Conservation (phyloP, 2,888 invertebrate species). For the Arrhopalites spinosus region DNA sequence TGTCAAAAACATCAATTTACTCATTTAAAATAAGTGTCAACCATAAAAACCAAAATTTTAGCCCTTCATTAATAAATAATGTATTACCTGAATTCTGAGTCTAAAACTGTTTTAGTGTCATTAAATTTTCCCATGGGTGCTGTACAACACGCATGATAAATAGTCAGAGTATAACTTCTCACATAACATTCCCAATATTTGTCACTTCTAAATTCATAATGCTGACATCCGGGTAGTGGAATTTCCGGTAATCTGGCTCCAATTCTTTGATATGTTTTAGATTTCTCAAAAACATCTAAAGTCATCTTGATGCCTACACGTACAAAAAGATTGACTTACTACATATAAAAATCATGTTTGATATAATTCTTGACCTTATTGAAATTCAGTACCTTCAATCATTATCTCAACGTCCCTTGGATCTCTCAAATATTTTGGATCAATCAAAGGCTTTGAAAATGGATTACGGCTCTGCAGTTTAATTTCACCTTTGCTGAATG, state of each 20-base stretch:
- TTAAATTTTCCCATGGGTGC: slow-evolving; percentile 37
- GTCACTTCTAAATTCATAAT: slow-evolving; percentile 65
- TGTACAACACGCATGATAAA: slow-evolving; percentile 49
- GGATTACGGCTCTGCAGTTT: neutral
- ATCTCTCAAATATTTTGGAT: slow-evolving; percentile 17
- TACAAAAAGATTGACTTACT: too few relatives aligned
- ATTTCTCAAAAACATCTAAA: slow-evolving; percentile 9
- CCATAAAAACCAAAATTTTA: neutral
- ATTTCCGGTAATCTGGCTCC: slow-evolving; percentile 75
- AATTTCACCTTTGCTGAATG: slow-evolving; percentile 12
- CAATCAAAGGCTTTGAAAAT: slow-evolving; percentile 11
- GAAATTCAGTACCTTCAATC: slow-evolving; percentile 13
- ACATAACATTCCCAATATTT: slow-evolving; percentile 53
- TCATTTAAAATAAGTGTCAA: neutral
- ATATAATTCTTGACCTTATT: too few relatives aligned
- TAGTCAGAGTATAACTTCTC: slow-evolving; percentile 44
- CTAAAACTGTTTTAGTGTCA: slow-evolving; percentile 14
- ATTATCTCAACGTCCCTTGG: slow-evolving; percentile 1
- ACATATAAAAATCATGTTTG: neutral
- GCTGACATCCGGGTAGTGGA: slow-evolving; percentile 77
- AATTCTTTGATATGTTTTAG: slow-evolving; percentile 74
- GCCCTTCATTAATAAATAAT: neutral
- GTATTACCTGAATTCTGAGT: slow-evolving; percentile 21
- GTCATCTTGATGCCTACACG: slow-evolving; percentile 20
- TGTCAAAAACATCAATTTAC: neutral